Evolutionary conservation across 2,888 invertebrate genomes (phyloP).

Genomic region (Steromphala cineraria): DNA sequence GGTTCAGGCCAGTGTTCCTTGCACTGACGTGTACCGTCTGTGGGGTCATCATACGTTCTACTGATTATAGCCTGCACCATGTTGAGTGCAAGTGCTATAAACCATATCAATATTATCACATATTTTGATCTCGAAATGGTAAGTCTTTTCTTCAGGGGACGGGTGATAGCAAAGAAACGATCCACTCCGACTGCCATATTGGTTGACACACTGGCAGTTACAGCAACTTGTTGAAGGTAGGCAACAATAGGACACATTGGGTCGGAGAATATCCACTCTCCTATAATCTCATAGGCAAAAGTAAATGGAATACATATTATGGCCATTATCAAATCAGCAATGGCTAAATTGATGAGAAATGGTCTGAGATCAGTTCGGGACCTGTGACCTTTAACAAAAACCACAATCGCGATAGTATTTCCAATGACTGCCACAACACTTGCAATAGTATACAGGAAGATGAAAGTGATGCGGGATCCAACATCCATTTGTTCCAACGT

Average conservation of each 20-base stretch:
- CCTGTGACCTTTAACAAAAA: conserved; percentile 70
- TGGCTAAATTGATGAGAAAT: conserved; percentile 88
- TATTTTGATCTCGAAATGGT: conserved; percentile 73
- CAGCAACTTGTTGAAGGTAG: conserved; percentile 76
- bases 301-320: conserved; percentile 92
- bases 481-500: not conserved
- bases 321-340: conserved; percentile 92
- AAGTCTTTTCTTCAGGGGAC: conserved; percentile 71
- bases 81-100: conserved; percentile 71
- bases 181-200: conserved; percentile 77
- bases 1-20: conserved; percentile 66
- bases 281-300: conserved; percentile 76
- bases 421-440: conserved; percentile 75
- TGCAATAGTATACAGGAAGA: conserved; percentile 74
- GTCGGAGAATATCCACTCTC: conserved; percentile 76
- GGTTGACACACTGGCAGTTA: conserved; percentile 75
- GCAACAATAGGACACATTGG: conserved; percentile 77
- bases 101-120: conserved; percentile 75
- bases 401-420: conserved; percentile 75
- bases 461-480: conserved; percentile 65
- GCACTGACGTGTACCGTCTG: conserved; percentile 45
- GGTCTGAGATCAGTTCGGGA: conserved; percentile 61
- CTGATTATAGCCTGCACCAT: conserved; percentile 74
- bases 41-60: conserved; percentile 34
- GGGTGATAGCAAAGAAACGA: conserved; percentile 71